Conservation (phyloP, 2,113 vertebrate species). For the Chaetorhynchus papuensis region DNA sequence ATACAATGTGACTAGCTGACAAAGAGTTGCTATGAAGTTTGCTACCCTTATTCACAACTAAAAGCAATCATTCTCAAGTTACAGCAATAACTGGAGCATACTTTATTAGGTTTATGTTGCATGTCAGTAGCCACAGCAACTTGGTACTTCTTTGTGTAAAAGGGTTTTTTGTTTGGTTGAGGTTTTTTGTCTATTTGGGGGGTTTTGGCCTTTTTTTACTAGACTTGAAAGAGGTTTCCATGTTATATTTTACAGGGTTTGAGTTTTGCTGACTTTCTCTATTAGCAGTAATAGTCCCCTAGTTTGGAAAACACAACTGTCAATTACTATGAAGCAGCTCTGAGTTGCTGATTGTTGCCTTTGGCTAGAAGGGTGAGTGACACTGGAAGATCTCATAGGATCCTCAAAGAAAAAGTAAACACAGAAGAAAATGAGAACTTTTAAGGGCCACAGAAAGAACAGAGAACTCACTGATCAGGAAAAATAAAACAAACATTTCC, state of each 20-base stretch:
- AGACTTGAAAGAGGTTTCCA: background rate
- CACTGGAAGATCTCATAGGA: background rate
- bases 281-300: background rate
- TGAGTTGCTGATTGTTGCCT: background rate
- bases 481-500: background rate
- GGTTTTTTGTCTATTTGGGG: rapidly evolving
- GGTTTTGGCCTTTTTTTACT: background rate
- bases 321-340: background rate
- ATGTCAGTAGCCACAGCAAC: background rate
- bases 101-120: background rate
- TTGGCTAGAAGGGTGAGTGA: background rate
- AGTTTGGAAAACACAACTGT: background rate
- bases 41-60: background rate
- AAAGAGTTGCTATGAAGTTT: background rate
- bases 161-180: background rate
- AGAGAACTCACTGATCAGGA: background rate
- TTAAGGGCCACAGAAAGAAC: background rate
- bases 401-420: background rate
- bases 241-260: background rate
- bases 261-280: background rate
- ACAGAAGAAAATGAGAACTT: background rate
- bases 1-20: background rate
- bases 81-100: background rate
- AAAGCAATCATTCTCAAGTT: background rate
- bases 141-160: background rate